Conservation (phyloP, 2,797 vertebrate genomes). For the Trichosurus vulpecula region DNA sequence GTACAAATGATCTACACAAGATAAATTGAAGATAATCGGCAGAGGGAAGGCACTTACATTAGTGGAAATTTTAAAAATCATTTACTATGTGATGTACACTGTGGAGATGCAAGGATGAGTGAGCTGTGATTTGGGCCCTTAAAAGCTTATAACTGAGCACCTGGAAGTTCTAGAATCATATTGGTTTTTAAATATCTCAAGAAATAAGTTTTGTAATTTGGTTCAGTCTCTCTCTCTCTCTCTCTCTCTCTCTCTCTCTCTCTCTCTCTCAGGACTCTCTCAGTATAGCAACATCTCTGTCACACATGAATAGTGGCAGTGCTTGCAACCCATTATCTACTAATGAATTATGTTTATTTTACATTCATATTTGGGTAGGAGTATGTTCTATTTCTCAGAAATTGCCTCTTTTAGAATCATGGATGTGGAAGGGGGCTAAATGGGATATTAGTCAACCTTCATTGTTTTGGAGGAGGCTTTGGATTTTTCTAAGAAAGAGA, state of each 20-base stretch:
- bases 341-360: background rate
- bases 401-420: background rate
- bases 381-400: background rate
- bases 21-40: background rate
- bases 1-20: background rate
- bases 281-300: background rate
- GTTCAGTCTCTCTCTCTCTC: background rate
- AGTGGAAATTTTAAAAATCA: background rate
- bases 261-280: no score
- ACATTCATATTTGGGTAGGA: background rate
- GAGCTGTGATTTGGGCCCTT: background rate
- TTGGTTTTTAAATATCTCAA: background rate
- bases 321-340: background rate
- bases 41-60: background rate
- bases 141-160: background rate
- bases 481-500: background rate
- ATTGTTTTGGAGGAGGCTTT: background rate
- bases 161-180: background rate
- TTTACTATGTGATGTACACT: background rate
- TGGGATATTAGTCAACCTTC: background rate
- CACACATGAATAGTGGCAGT: background rate
- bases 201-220: background rate
- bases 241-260: no score
- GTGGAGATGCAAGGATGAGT: background rate
- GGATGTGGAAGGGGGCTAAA: background rate